Evolutionary conservation across 2,888 invertebrate genomes (phyloP), one percentile per base, ranked within the genome.

Genomic region (Panzeria rudis): DNA sequence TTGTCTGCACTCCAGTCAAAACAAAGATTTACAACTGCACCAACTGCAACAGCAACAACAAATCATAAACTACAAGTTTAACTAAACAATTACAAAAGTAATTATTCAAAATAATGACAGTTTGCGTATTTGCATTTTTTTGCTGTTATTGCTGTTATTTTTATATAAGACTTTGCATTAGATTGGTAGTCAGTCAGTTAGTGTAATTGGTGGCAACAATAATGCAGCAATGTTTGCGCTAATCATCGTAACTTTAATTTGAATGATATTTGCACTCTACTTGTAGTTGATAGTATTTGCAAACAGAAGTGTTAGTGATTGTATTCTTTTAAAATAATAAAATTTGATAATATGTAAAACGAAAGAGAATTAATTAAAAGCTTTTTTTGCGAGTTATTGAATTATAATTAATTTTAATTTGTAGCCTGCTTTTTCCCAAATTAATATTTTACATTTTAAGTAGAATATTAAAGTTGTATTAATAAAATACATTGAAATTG

Each of bases 1-100:
- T 79, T 85, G 82, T 69, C 82, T 64, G 71, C 77, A 52, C 62
- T 54, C 50, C 56, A 66, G 71, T 80, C 79, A 68, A 47, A 77
- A 56, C 71, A 77, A 56, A 76, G 69, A 71, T 82, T 77, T 76
- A 73, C 73, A 73, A 66, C 62, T 15, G 47, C 68, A 59, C 13
- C 47, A 68, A 68, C 20, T 25, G 52, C 50, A 69, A 20, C 44
- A 54, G 11, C 71, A 44, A 61, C 66, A 68, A 61, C 52, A 69
- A 62, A 76, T 82, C 62, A 69, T 76, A 82, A 69, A 76, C 44
- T 47, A 54, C 17, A 62, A 62, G 35, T 56, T 72, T 79, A 54
- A 79, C 75, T 61, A 61, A 69, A 69, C 44, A 69, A 69, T 81
- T 81, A 38, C 62, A 69, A 76, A 82, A 62, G 61, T 82, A 76